Base-by-base conservation (phyloP, 2,113 vertebrate species). In the Lates calcarifer region DNA sequence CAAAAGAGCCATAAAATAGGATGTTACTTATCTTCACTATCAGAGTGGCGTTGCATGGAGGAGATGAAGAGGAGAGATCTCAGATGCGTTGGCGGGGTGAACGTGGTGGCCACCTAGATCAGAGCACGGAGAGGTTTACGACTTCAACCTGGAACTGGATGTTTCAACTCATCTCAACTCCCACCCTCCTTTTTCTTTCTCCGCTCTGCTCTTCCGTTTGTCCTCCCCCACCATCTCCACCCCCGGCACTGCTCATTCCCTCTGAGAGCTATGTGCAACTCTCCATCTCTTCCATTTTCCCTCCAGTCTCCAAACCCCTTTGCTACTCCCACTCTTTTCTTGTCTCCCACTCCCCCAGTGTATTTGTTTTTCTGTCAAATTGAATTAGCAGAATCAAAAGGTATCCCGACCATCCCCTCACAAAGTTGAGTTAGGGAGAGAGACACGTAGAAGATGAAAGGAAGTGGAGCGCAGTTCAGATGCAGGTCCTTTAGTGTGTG, bases 351-450 rank as follows among this genome's bases (percentile, higher is more conserved):
- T 94, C 90, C 89, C 89, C 87, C 79, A 74, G 88, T 79, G 80
- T 94, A 94, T 95, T 95, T 95, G 94, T 95, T 95, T 95, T 95
- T 93, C 86, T 89, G 94, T 94, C 89, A 95, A 95, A 95, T 95
- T 94, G 92, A 95, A 94, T 95, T 95, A 95, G 93, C 55, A 17
- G 91, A 94, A 95, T 95, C 94, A 95, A 95, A 95, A 95, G 94
- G 94, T 94, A 93, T 92, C 84, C 79, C 75, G 75, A 87, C 88
- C 83, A 82, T 92, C 89, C 92, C 93, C 92, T 91, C 88, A 57
- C 94, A 93, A 92, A 94, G 89, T 90, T 83, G 92, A 95, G 90
- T 95, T 93, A 93, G 89, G 75, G 93, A 94, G 94, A 93, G 91
- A 92, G 91, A 87, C 86, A 92, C 83, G 85, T 73, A 83, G 83